Evolutionary conservation across 2,113 vertebrate species (phyloP), one percentile per base, ranked within the genome.

Genomic region (Anseranas semipalmata): DNA sequence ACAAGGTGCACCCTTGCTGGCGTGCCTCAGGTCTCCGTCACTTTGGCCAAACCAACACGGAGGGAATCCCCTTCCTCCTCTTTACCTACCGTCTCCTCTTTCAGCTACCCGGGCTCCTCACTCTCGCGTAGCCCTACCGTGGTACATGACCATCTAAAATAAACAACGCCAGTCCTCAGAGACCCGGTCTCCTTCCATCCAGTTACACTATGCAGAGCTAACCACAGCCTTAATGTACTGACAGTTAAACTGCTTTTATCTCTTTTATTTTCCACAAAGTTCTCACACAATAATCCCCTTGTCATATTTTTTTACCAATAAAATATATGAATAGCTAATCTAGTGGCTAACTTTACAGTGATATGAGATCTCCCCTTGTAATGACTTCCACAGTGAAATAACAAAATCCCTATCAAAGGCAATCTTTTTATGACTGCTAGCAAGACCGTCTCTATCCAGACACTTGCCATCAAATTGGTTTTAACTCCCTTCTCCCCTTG

Each of bases 221-320:
- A 96, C 95, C 95, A 84, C 95, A 96, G 76, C 81, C 35, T 30
- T 93, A 96, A 92, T 60, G 82, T 45, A 95, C 93, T 92, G 96
- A 96, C 84, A 97, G 94, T 94, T 97, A 97, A 97, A 97, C 95
- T 96, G 95, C 89, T 97, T 97, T 97, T 93, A 95, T 97, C 92
- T 94, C 90, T 80, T 83, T 48, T 74, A 70, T 92, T 96, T 96
- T 97, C 93, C 96, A 96, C 92, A 82, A 68, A 94, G 79, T 93
- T 94, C 85, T 97, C 87, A 82, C 81, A 92, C 70, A 94, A 89
- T 96, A 97, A 96, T 97, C 89, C 91, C 56, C 33, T 75, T 10
- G 35, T 92, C 95, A 93, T 94, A 95, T 73, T 91, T 95, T 95
- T 97, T 93, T 87, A 89, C 89, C 87, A 95, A 83, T 96, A 94